These are phyloP conservation scores for Polypedilum pembai DNA, from an alignment of 1,140 invertebrate genomes.

Conservation along the genomic window DNA sequence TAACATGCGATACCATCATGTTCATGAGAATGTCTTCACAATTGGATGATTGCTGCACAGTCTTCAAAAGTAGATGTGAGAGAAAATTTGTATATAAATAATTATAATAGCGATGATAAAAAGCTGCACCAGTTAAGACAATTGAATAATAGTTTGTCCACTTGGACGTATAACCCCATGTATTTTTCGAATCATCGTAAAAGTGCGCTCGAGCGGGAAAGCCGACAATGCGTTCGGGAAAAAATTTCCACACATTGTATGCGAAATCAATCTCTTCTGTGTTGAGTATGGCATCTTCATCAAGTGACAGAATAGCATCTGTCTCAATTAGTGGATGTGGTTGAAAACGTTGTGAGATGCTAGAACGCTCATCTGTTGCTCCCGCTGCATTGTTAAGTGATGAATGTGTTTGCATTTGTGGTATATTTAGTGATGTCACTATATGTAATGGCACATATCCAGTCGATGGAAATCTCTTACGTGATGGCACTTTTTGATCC, in stretches of 20 bases:
- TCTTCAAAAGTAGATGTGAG: slow-evolving; percentile 70
- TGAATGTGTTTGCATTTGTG: slow-evolving; percentile 35
- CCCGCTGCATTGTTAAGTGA: neutral
- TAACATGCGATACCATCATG: slow-evolving; percentile 88
- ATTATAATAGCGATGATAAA: slow-evolving; percentile 93
- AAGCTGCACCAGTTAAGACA: slow-evolving; percentile 84
- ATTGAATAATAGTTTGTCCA: slow-evolving; percentile 96
- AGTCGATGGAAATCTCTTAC: slow-evolving; percentile 62
- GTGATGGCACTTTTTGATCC: slow-evolving; percentile 66
- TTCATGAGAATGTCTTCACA: slow-evolving; percentile 97
- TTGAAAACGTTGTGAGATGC: slow-evolving; percentile 74
- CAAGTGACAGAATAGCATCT: slow-evolving; percentile 84
- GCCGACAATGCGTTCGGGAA: slow-evolving; percentile 91
- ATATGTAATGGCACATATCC: slow-evolving; percentile 69
- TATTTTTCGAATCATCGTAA: slow-evolving; percentile 87
- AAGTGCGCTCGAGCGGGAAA: slow-evolving; percentile 90
- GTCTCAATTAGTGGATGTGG: slow-evolving; percentile 78
- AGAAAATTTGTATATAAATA: slow-evolving; percentile 78
- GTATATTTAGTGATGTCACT: slow-evolving; percentile 45
- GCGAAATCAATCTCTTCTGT: slow-evolving; percentile 96
- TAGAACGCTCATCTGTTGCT: slow-evolving; percentile 43
- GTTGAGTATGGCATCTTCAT: slow-evolving; percentile 83
- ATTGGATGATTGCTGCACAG: slow-evolving; percentile 84
- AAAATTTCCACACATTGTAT: slow-evolving; percentile 86
- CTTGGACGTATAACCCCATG: slow-evolving; percentile 92